Evolutionary conservation across 2,113 vertebrate species (phyloP).

Genomic region (Buteo buteo): DNA sequence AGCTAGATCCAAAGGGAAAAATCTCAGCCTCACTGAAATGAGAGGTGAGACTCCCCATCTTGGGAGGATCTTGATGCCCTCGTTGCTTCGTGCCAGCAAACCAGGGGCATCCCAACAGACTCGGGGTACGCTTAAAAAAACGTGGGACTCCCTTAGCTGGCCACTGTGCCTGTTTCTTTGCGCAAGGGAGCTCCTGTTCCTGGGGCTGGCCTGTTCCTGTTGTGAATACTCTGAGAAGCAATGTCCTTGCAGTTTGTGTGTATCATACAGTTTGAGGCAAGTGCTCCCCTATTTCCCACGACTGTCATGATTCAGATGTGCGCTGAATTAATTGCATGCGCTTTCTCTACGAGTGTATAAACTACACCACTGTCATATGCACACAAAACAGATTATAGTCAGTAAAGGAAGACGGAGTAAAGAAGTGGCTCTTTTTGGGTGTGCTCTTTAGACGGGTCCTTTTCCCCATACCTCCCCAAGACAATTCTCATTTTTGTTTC

Average conservation of each 20-base stretch:
- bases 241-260: not conserved
- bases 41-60: not conserved
- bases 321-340: not conserved
- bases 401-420: not conserved
- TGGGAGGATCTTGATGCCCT: not conserved
- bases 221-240: not conserved
- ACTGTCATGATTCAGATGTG: not conserved
- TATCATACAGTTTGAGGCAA: not conserved
- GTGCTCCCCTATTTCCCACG: not conserved
- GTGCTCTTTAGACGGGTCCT: not conserved
- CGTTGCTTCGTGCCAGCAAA: not conserved
- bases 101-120: not conserved
- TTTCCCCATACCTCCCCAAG: not conserved
- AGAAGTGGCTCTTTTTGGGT: not conserved
- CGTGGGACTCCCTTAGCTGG: not conserved
- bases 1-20: not conserved
- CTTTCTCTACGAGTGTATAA: not conserved
- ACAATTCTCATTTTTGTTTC: not conserved
- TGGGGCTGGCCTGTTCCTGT: not conserved
- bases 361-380: not conserved
- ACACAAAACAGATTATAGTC: not conserved
- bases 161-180: not conserved
- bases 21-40: not conserved
- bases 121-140: not conserved
- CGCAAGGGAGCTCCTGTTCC: not conserved